Conservation (phyloP, 2,888 invertebrate genomes). For the Thymelicus lineola region DNA sequence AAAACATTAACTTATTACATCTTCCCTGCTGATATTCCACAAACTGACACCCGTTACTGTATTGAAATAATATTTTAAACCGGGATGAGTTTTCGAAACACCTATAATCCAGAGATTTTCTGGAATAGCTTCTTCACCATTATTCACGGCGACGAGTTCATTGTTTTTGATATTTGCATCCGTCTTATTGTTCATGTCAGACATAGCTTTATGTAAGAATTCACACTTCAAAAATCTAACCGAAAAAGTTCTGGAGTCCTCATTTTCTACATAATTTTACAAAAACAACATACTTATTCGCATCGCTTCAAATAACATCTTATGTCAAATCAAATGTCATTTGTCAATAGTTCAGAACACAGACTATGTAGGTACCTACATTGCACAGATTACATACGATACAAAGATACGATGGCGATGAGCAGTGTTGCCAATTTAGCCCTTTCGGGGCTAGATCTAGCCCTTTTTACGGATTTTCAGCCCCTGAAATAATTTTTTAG, state of each 20-base stretch:
- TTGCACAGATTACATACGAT: no score
- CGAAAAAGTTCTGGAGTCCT: not conserved
- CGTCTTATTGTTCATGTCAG: not conserved
- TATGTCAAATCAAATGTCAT: no score
- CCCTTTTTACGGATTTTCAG: no score
- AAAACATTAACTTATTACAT: slow-evolving; percentile 10
- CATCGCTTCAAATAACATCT: no score
- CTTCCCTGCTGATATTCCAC: slow-evolving; percentile 30
- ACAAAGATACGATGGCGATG: no score
- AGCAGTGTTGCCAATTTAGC: no score
- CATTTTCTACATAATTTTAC: no score
- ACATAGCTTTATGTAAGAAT: not conserved
- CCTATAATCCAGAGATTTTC: slow-evolving; percentile 64
- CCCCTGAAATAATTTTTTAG: no score
- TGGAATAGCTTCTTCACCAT: slow-evolving; percentile 44
- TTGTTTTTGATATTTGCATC: not conserved
- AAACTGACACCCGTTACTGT: slow-evolving; percentile 58
- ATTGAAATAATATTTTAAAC: slow-evolving; percentile 68
- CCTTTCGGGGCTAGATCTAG: no score
- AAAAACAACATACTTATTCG: no score
- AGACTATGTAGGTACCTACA: no score
- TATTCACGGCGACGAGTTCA: not conserved
- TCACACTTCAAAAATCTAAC: not conserved
- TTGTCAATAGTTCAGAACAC: no score
- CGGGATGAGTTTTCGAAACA: slow-evolving; percentile 63